Evolutionary conservation across 2,797 vertebrate species (phyloP).

Genomic region (Clangula hyemalis): DNA sequence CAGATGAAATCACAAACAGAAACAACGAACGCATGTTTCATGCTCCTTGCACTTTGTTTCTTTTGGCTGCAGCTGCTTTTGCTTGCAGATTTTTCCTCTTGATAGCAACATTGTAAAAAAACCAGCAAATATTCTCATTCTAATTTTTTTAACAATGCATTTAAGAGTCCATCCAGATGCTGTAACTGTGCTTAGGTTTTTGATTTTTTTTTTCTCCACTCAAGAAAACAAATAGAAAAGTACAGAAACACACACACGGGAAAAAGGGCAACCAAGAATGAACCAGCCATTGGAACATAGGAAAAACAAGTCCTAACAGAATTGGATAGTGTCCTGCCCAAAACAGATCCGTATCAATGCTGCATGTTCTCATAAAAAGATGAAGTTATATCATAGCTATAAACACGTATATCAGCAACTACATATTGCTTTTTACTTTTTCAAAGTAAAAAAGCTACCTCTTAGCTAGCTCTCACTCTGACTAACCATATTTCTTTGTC

Average conservation of each 20-base stretch:
- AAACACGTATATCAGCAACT: neutral
- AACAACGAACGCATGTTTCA: neutral
- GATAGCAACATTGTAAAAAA: neutral
- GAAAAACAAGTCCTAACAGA: neutral
- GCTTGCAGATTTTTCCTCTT: neutral
- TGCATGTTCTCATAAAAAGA: neutral
- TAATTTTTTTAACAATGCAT: neutral
- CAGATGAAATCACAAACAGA: neutral
- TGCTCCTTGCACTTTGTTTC: neutral
- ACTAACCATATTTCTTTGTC: neutral
- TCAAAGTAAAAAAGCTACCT: neutral
- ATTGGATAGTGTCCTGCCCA: neutral
- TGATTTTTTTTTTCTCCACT: neutral
- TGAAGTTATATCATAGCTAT: neutral
- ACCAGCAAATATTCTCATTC: neutral
- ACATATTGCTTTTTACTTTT: neutral
- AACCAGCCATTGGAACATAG: neutral
- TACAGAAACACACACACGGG: neutral
- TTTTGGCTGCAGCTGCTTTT: neutral
- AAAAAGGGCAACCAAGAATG: neutral
- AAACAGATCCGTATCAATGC: neutral
- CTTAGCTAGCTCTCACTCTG: neutral
- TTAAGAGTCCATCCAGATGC: neutral
- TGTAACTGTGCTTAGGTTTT: neutral
- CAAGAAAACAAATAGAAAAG: slow-evolving; percentile 8